Conservation (phyloP, 2,888 invertebrate species). For the Watsonalla cultraria region DNA sequence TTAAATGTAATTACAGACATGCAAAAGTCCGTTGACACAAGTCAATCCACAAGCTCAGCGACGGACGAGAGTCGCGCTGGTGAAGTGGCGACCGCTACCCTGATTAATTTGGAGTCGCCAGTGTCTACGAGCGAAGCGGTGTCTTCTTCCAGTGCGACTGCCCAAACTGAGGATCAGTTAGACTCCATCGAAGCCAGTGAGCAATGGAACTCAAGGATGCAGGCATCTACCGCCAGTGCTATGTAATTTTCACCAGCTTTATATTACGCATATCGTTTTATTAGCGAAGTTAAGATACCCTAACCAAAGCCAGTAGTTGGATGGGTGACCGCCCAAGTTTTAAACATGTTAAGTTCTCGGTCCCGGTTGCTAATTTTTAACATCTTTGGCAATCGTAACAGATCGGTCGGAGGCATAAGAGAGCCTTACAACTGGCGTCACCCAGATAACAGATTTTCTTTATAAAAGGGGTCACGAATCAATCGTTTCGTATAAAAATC, state of each 20-base stretch:
- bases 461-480: too few species aligned
- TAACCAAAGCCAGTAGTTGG: too few species aligned
- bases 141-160: slow-evolving; percentile 22
- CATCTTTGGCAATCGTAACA: too few species aligned
- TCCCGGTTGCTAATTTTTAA: too few species aligned
- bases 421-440: too few species aligned
- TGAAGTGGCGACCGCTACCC: slow-evolving; percentile 64
- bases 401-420: too few species aligned
- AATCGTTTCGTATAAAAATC: too few species aligned
- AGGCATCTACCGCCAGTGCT: slow-evolving; percentile 52
- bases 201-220: slow-evolving; percentile 58
- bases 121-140: slow-evolving; percentile 44
- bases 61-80: slow-evolving; percentile 54
- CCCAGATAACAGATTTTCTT: too few species aligned
- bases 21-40: slow-evolving; percentile 61
- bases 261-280: too few species aligned
- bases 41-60: slow-evolving; percentile 62
- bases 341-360: too few species aligned
- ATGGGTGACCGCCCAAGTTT: too few species aligned
- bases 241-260: slow-evolving; percentile 42
- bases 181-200: slow-evolving; percentile 70
- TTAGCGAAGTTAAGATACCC: too few species aligned
- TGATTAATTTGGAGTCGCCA: slow-evolving; percentile 68
- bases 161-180: slow-evolving; percentile 53
- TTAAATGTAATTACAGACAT: slow-evolving; percentile 37